Percentiles rank a stretch among this genome's conserved stretches.
phyloP scores from a whole-genome alignment of 2,888 invertebrate species.

The Phyllotreta striolata region DNA sequence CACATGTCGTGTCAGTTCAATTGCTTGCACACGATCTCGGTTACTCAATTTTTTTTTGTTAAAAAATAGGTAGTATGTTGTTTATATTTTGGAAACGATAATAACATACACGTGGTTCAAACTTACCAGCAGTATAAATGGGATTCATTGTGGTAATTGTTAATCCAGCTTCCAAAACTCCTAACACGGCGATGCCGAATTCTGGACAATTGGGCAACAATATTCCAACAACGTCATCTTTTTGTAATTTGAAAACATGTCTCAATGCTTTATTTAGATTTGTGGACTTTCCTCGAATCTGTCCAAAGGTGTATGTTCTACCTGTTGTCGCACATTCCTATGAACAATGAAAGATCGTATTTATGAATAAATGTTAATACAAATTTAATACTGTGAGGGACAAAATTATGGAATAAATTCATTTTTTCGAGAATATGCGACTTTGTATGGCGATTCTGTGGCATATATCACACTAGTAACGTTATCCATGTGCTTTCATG shows the following conservation, averaged over 20 bases:
- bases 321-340: slow-evolving; percentile 79
- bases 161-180: slow-evolving; percentile 74
- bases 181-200: slow-evolving; percentile 71
- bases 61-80: too few species aligned
- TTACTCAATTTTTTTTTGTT: too few species aligned
- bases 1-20: too few species aligned
- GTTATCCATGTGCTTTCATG: too few species aligned
- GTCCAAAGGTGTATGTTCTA: slow-evolving; percentile 74
- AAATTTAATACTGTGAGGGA: too few species aligned
- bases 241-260: slow-evolving; percentile 69
- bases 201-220: slow-evolving; percentile 82
- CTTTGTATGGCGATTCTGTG: too few species aligned
- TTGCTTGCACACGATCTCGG: too few species aligned
- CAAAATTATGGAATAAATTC: too few species aligned
- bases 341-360: slow-evolving; percentile 13
- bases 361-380: too few species aligned
- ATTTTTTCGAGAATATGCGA: too few species aligned
- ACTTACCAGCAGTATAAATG: slow-evolving; percentile 66
- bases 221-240: slow-evolving; percentile 74
- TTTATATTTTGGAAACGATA: too few species aligned
- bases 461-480: too few species aligned
- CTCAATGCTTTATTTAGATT: slow-evolving; percentile 67
- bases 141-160: slow-evolving; percentile 79
- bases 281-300: slow-evolving; percentile 70
- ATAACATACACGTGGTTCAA: not conserved